These are phyloP conservation scores for Drosophila lacteicornis DNA, from an alignment of 1,140 invertebrate genomes.

Conservation along the genomic window DNA sequence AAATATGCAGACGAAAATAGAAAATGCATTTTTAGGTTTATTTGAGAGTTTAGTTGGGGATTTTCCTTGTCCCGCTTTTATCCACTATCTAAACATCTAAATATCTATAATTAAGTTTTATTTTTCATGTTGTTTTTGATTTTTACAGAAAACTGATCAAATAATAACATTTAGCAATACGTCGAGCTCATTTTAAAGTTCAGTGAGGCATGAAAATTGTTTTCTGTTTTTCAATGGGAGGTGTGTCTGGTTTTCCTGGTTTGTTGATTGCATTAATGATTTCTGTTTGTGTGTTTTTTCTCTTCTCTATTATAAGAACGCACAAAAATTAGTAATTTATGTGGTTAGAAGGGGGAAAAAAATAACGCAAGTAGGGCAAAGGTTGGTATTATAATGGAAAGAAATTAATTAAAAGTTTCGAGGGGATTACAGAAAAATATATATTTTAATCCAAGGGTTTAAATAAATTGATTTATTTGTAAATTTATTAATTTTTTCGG, in stretches of 20 bases:
- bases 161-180: slow-evolving; percentile 70
- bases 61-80: background rate
- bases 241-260: slow-evolving; percentile 34
- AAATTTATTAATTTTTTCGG: no score
- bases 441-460: background rate
- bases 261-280: slow-evolving; percentile 48
- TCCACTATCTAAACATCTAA: slow-evolving; percentile 1
- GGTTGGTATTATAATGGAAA: background rate
- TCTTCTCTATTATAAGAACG: slow-evolving; percentile 16
- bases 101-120: slow-evolving; percentile 65
- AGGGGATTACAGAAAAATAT: background rate
- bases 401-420: background rate
- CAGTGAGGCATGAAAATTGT: slow-evolving; percentile 75
- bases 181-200: slow-evolving; percentile 53
- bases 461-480: no score
- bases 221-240: slow-evolving; percentile 33
- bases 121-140: slow-evolving; percentile 45
- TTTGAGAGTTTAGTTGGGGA: slow-evolving; percentile 27
- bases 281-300: slow-evolving; percentile 5
- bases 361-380: slow-evolving; percentile 1
- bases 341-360: slow-evolving; percentile 2
- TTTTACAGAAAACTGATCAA: slow-evolving; percentile 23
- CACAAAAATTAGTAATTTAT: slow-evolving; percentile 12
- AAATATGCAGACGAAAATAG: slow-evolving; percentile 43
- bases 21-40: slow-evolving; percentile 63